Base-by-base conservation (phyloP, 35 echinoderm and acorn worm genomes). In the Apostichopus japonicus region DNA sequence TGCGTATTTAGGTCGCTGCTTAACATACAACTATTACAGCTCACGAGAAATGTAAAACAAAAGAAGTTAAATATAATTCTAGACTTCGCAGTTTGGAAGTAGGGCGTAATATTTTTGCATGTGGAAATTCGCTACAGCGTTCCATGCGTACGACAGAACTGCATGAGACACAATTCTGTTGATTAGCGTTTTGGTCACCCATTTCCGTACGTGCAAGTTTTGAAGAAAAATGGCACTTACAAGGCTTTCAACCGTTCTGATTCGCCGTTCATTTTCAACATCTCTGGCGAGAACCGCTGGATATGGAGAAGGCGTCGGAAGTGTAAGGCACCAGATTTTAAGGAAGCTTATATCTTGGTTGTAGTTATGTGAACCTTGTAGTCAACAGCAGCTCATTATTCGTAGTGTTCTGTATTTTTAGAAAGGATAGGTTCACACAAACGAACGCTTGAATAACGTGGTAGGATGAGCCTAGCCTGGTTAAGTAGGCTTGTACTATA, bases 301-400 rank as follows among this genome's bases (percentile, higher is more conserved):
- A 27, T 89, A 89, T 63, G 86, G 86, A 89, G 86, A 89, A 89
- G 86, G 86, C 24, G 59, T 71, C 72, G 86, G 86, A 53, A 89
- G 86, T 73, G 86, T 89, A 89, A 89, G 86, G n/a, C 6, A 15
- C 5, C 23, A 56, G 10, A 13, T 33, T 27, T 1, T 13, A 61
- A 61, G 0, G 13, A 61, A 61, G 2, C 33, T 44, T 44, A 44
- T 44, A 44, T 44, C 33, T 44, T 44, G 33, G 33, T 44, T 44
- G 33, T 44, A 44, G 33, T 44, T 44, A 44, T 61, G 57, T 8
- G 57, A 8, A 61, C 1, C 13, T 61, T 61, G 7, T 61, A 61
- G 57, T 61, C 57, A 61, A 61, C 57, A 61, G 13, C 57, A 8
- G 57, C 8, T 61, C 7, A 61, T 80, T 53, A 16, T 79, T 25